These are phyloP conservation scores for Antrozous pallidus DNA, from an alignment of 2,797 vertebrate species.

Conservation along the genomic window DNA sequence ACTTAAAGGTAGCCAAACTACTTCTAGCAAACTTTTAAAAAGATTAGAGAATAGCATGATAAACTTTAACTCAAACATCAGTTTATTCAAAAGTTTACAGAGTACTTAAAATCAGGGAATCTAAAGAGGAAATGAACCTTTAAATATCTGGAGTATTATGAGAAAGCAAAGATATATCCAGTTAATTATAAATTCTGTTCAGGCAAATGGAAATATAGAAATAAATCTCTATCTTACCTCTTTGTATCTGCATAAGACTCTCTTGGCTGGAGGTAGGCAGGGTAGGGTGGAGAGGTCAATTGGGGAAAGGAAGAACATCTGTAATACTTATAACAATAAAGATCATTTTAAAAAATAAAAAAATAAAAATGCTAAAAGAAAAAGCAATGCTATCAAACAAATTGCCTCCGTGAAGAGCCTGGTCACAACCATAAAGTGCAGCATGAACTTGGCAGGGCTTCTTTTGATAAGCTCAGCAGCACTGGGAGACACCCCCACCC, in stretches of 20 bases:
- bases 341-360: no score
- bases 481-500: no score
- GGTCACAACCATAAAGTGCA: background rate
- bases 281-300: no score
- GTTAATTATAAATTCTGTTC: background rate
- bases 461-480: no score
- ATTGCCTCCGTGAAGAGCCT: background rate
- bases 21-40: background rate
- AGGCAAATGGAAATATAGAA: background rate
- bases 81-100: slow-evolving; percentile 16
- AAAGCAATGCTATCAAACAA: background rate
- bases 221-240: background rate
- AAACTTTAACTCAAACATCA: slow-evolving; percentile 40
- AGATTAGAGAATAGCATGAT: slow-evolving; percentile 16
- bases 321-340: no score
- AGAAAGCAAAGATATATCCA: background rate
- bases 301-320: no score
- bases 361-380: background rate
- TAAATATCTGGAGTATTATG: background rate
- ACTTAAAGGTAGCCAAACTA: slow-evolving; percentile 10
- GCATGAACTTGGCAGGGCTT: background rate
- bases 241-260: background rate
- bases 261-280: no score
- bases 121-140: background rate
- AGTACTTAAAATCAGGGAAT: background rate